Base-by-base conservation (phyloP, 2,113 vertebrate species). In the Papio anubis region DNA sequence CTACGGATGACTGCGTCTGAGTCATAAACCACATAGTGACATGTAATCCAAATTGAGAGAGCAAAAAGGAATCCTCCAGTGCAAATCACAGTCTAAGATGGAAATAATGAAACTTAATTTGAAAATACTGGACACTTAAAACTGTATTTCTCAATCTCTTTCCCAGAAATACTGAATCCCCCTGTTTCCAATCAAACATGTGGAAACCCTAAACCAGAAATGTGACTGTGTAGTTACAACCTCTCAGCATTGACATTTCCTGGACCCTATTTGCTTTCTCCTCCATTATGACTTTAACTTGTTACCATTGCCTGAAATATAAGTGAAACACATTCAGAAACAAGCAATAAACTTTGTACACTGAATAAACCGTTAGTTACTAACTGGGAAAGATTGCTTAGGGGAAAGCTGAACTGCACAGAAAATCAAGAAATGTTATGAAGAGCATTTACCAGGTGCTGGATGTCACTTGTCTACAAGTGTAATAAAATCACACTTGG, bases 81-180 rank as follows among this genome's bases (percentile, higher is more conserved):
- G 38, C 7, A 85, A 52, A 81, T 82, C 32, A 91, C 12, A 40
- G 66, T n/a, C 38, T 59, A 85, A 96, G 90, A 85, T 52, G 7
- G 81, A 93, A 90, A 86, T 55, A 89, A 38, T 72, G 55, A 86
- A 94, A 79, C 32, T 13, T 93, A 38, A 64, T 88, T 89, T 64
- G 55, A 90, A 96, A 93, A 93, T 70, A 20, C 7, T 32, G 9
- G n/a, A 32, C 0, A 38, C 18, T 68, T 95, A 40, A 35, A 94
- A 93, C 17, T 59, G 30, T 43, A 73, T 80, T 76, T 88, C 9
- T 79, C 57, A 90, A 57, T 73, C 45, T 84, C 5, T 78, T 90
- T 88, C 21, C 4, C 12, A 48, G 52, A 88, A 88, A 84, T 10
- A 30, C 3, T 61, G n/a, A 30, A 30, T 2, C 38, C 27, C 18